These are phyloP conservation scores for Acanthisitta chloris DNA, from an alignment of 2,113 vertebrate species.

Conservation along the genomic window DNA sequence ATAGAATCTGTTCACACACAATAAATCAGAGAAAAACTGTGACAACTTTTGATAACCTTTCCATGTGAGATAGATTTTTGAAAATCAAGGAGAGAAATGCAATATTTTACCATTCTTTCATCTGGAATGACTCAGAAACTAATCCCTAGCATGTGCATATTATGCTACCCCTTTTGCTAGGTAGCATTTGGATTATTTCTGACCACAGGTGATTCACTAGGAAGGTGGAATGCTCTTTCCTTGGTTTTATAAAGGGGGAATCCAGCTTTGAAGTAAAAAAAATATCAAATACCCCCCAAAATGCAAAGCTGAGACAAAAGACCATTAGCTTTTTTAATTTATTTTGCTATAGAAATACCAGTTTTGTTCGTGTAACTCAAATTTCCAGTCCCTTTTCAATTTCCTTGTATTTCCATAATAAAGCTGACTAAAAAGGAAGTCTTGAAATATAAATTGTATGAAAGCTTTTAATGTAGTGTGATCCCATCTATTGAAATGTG, in stretches of 20 bases:
- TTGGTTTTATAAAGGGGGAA: background rate
- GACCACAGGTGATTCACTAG: background rate
- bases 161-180: background rate
- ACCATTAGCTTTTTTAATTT: fast-evolving
- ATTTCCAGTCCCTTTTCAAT: background rate
- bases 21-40: background rate
- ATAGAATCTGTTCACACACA: background rate
- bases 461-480: fast-evolving
- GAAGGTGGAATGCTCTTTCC: background rate
- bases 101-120: background rate
- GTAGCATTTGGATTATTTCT: background rate
- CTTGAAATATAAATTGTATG: background rate
- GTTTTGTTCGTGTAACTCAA: background rate
- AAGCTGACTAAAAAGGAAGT: background rate
- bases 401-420: background rate
- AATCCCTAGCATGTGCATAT: background rate
- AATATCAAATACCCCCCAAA: background rate
- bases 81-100: background rate
- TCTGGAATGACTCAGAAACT: background rate
- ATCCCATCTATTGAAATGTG: fast-evolving
- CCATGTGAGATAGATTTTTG: background rate
- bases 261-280: background rate
- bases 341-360: background rate
- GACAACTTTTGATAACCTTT: background rate
- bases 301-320: background rate